Percentiles rank a stretch among this genome's conserved stretches.
phyloP scores from a whole-genome alignment of 2,113 vertebrate genomes.

The Pelvicachromis taeniatus region DNA sequence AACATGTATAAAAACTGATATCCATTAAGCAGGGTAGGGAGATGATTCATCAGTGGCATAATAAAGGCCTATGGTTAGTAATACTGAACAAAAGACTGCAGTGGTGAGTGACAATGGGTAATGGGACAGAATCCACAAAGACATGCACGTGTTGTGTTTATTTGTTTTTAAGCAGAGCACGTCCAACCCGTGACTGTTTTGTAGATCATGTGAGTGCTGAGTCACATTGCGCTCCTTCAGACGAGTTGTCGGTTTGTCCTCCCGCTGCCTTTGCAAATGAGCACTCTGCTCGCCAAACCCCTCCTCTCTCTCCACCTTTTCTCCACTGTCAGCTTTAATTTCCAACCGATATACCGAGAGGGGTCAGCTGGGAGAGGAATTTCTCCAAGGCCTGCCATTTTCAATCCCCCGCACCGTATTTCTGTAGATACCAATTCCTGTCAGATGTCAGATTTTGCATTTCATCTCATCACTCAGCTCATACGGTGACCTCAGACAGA shows the following conservation, averaged over 20 bases:
- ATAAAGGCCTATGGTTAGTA: not conserved
- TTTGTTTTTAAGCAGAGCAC: not conserved
- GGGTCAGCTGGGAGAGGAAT: not conserved
- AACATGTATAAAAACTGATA: not conserved
- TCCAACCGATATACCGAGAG: conserved; percentile 4
- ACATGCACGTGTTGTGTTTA: conserved; percentile 1
- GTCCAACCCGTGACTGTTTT: not conserved
- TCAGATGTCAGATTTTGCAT: conserved; percentile 25
- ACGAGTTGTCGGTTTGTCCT: conserved; percentile 23
- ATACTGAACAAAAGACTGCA: not conserved
- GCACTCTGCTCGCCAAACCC: conserved; percentile 24
- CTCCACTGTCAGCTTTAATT: conserved; percentile 43
- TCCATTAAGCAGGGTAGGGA: not conserved
- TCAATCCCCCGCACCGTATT: conserved; percentile 4
- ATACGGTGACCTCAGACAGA: conserved; percentile 33
- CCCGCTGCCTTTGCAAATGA: conserved; percentile 33
- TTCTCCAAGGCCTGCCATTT: conserved; percentile 12
- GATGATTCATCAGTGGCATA: not conserved
- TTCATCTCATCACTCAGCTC: conserved; percentile 9
- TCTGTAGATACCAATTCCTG: conserved; percentile 1
- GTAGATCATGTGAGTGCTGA: conserved; percentile 35
- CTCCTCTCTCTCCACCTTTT: not conserved
- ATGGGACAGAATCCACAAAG: not conserved
- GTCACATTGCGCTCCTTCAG: conserved; percentile 42
- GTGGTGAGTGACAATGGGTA: not conserved